Percentiles rank a stretch among this genome's conserved stretches.
Evolutionary conservation across 1,140 invertebrate genomes (phyloP).

Genomic region (Globodera rostochiensis): DNA sequence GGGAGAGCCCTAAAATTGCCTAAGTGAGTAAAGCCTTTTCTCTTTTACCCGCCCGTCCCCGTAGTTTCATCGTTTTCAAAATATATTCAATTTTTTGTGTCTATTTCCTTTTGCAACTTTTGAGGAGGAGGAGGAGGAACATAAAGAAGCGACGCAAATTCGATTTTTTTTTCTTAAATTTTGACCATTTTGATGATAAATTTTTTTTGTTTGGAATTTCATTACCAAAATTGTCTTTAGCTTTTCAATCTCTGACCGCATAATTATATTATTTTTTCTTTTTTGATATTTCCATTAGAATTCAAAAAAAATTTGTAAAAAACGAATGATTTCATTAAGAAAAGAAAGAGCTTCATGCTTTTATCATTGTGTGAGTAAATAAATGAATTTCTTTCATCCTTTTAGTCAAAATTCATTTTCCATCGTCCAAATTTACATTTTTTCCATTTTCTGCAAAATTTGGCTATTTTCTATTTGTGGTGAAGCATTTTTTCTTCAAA

Average conservation of each 20-base stretch:
- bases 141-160: background rate
- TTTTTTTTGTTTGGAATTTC: background rate
- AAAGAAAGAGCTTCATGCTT: no score
- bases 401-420: no score
- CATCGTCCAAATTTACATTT: no score
- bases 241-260: no score
- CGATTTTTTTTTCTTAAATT: background rate
- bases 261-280: no score
- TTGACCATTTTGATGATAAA: background rate
- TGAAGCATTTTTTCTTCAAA: no score
- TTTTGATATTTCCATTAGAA: no score
- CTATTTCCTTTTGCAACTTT: background rate
- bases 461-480: background rate
- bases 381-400: background rate
- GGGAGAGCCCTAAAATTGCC: background rate
- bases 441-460: background rate
- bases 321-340: background rate
- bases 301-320: background rate
- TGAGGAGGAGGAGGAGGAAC: background rate
- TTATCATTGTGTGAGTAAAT: no score
- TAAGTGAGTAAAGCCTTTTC: background rate
- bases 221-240: background rate
- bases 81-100: background rate
- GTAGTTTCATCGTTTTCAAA: background rate
- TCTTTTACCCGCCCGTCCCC: background rate